Evolutionary conservation across 2,797 vertebrate species (phyloP).

Genomic region (Rhinophrynus dorsalis): DNA sequence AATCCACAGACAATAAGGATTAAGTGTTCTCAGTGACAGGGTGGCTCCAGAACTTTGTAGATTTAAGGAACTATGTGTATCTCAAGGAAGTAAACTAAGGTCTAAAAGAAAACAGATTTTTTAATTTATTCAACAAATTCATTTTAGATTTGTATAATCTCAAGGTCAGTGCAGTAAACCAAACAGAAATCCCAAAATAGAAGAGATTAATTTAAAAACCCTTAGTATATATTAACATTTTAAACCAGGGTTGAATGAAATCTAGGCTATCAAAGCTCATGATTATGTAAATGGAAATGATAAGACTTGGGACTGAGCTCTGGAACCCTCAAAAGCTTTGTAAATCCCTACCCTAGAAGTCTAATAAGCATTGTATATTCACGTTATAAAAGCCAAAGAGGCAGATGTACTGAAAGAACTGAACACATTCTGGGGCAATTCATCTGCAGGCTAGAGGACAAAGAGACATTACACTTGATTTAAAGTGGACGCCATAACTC

Average conservation of each 20-base stretch:
- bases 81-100: not conserved
- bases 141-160: slow-evolving; percentile 2
- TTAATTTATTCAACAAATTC: slow-evolving; percentile 13
- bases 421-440: too few relatives aligned
- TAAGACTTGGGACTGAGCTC: not conserved
- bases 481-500: too few relatives aligned
- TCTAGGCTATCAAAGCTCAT: not conserved
- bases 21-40: not conserved
- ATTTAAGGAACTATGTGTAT: slow-evolving; percentile 7
- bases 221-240: not conserved
- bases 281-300: not conserved
- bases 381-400: too few relatives aligned
- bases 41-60: not conserved
- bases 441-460: too few relatives aligned
- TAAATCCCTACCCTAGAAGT: too few relatives aligned
- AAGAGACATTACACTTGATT: too few relatives aligned
- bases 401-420: too few relatives aligned
- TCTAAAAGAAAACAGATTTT: not conserved
- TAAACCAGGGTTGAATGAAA: slow-evolving; percentile 4
- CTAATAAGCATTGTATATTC: too few relatives aligned
- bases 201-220: slow-evolving; percentile 19
- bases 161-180: not conserved
- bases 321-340: too few relatives aligned
- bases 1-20: not conserved
- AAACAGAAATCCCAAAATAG: slow-evolving; percentile 9